Evolutionary conservation across 92 coral and sea anemone genomes (phyloP), one percentile per base, ranked within the genome.

Genomic region (Pocillopora meandrina): DNA sequence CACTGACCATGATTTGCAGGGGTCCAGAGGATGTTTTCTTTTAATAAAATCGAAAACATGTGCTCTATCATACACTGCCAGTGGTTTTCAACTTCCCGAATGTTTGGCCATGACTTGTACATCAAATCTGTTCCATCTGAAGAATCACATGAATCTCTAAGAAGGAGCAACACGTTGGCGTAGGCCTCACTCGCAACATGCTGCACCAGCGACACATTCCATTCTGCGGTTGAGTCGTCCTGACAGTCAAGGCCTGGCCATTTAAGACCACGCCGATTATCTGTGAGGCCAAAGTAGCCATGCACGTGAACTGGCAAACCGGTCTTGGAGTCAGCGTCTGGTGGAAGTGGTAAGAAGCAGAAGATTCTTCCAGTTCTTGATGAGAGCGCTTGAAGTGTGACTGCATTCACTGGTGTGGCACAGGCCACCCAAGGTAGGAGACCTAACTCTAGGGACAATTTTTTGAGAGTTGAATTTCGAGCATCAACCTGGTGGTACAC

Each of bases 311-410:
- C 97, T 17, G 98, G 98, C 79, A 91, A 91, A 15, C 97, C 98
- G 61, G 98, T 93, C 74, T 84, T 84, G 12, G 91, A 87, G 65
- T 95, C 98, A 23, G 95, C 93, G 72, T 95, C 97, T 20, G 97
- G 98, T n/a, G 98, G 98, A 34, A 95, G 93, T 5, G 98, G 98
- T 13, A 95, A 87, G 83, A 95, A 95, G 88, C 98, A 95, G 87
- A 95, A 95, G 71, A 95, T 80, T 34, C 98, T 85, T 10, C 98
- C 98, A 19, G 89, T 90, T 57, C 55, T 71, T 26, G 82, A 77
- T 1, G 81, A 84, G 23, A 85, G 78, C 49, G 84, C 79, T 62
- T 58, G 62, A 63, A 86, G 86, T 58, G 73, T 76, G 2, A 61
- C 70, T 1, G 12, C 70, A 34, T 85, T 86, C 75, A 95, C 58